phyloP scores from a whole-genome alignment of 2,797 vertebrate genomes.

The Platyrinchus mystaceus region DNA sequence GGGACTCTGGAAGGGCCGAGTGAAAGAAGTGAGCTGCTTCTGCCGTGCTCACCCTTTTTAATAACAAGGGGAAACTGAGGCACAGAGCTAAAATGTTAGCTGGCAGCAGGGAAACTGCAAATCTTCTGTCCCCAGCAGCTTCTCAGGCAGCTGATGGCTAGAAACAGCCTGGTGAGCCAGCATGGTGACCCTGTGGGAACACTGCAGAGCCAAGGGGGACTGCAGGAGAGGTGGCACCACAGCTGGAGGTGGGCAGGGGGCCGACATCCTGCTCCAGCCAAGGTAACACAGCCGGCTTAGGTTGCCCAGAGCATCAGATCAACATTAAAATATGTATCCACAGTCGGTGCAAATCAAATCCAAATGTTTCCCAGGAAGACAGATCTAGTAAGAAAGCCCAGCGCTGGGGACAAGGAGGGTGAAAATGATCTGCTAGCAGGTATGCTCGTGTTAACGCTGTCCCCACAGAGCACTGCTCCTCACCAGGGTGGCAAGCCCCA shows the following conservation, averaged over 20 bases:
- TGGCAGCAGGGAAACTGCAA: neutral
- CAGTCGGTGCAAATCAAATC: neutral
- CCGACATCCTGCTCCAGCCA: neutral
- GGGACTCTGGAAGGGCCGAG: neutral
- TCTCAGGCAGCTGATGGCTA: neutral
- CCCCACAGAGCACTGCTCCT: neutral
- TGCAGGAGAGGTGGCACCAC: neutral
- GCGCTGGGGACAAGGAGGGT: neutral
- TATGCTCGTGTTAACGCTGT: fast-evolving
- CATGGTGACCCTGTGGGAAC: fast-evolving
- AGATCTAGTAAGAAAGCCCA: neutral
- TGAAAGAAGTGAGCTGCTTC: neutral
- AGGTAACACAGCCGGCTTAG: fast-evolving
- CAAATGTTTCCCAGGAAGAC: neutral
- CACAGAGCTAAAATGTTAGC: neutral
- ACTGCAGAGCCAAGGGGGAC: neutral
- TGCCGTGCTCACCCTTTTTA: neutral
- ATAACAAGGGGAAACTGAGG: neutral
- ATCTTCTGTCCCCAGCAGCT: neutral
- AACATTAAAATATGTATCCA: neutral
- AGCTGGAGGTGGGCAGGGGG: neutral
- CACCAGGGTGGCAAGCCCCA: neutral
- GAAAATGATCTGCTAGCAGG: neutral
- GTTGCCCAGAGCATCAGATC: neutral
- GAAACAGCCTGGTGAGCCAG: neutral